phyloP scores from a whole-genome alignment of 1,140 invertebrate species.

The Cataglyphis hispanica region DNA sequence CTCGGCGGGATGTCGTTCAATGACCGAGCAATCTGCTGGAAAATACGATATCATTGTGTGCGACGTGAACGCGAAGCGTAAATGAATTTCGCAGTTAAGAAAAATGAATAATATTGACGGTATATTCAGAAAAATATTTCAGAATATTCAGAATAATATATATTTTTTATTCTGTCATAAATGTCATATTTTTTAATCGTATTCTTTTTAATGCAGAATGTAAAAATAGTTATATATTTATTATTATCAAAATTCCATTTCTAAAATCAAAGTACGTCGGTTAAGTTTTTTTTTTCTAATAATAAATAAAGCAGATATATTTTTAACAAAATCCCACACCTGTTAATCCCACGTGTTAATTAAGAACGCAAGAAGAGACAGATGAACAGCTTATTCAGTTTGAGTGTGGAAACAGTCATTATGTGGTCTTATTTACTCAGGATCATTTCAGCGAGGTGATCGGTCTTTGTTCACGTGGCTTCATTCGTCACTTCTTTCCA shows the following conservation, averaged over 20 bases:
- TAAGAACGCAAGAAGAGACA: conserved; percentile 66
- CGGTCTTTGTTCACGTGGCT: conserved; percentile 71
- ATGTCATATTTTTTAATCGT: background rate
- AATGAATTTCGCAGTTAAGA: conserved; percentile 47
- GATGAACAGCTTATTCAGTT: conserved; percentile 44
- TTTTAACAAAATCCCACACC: background rate
- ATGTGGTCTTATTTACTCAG: conserved; percentile 53
- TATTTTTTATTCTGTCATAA: background rate
- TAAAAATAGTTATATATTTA: background rate
- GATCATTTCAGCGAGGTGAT: conserved; percentile 61
- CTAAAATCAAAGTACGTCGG: background rate
- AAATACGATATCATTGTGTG: conserved; percentile 21
- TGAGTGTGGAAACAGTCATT: conserved; percentile 48
- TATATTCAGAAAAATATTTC: background rate
- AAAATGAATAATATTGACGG: conserved; percentile 5
- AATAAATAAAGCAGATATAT: background rate
- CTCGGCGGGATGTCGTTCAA: conserved; percentile 58
- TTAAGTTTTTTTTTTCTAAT: background rate
- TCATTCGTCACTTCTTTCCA: conserved; percentile 71
- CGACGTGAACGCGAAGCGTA: background rate
- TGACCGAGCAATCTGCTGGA: conserved; percentile 48
- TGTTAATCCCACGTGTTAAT: conserved; percentile 65
- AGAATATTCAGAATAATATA: background rate
- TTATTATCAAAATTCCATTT: background rate
- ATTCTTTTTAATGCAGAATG: background rate